A percentile compares a stretch with the other conserved stretches of the same genome.
These are phyloP conservation scores for Strigamia maritima DNA, from an alignment of 2,888 invertebrate genomes.

Conservation along the genomic window DNA sequence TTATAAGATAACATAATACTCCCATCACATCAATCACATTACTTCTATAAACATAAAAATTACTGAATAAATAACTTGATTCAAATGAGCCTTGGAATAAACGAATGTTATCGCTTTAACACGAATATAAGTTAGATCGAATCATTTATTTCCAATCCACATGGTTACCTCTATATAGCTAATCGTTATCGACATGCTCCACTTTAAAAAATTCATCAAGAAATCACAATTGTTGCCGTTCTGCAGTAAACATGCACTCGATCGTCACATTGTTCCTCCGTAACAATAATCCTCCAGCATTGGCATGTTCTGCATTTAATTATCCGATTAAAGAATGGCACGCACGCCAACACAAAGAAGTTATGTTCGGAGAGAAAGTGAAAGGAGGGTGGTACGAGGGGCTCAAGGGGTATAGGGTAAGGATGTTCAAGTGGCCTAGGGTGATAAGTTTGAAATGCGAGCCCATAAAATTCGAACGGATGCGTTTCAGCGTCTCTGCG, in stretches of 20 bases:
- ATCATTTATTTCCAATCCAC: neutral
- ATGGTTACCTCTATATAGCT: no score
- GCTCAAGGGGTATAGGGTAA: conserved; percentile 16
- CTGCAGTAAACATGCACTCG: neutral
- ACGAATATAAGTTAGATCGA: neutral
- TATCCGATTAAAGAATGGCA: conserved; percentile 18
- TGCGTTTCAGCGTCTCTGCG: conserved; percentile 32
- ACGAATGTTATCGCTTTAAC: neutral
- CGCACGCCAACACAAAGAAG: conserved; percentile 22
- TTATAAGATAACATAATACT: no score
- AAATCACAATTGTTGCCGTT: neutral
- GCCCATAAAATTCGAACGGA: conserved; percentile 34
- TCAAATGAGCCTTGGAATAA: no score
- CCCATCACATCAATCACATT: no score
- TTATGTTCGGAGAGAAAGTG: neutral
- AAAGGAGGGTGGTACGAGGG: neutral
- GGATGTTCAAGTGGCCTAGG: conserved; percentile 28
- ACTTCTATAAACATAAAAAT: no score
- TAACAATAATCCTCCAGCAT: neutral
- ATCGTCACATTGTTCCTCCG: conserved; percentile 11
- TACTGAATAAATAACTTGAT: no score
- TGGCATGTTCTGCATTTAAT: conserved; percentile 19
- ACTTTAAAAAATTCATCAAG: neutral
- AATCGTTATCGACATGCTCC: neutral
- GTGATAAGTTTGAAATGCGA: conserved; percentile 32